phyloP scores from a whole-genome alignment of 2,797 vertebrate genomes.

The Propithecus deckenii region DNA sequence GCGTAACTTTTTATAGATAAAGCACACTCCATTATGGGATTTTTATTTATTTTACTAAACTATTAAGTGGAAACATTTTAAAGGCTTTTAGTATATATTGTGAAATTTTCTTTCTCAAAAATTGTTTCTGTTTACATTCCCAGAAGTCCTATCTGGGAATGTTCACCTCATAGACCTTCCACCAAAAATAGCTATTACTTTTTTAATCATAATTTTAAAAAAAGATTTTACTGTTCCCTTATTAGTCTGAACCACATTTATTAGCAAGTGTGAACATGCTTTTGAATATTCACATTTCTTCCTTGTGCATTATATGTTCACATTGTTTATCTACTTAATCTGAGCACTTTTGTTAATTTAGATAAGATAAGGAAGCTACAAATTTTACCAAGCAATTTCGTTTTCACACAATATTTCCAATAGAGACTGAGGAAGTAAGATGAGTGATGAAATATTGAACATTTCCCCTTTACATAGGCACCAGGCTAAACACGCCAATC shows the following conservation, averaged over 20 bases:
- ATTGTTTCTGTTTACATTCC: not conserved
- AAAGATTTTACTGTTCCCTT: not conserved
- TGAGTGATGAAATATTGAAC: not conserved
- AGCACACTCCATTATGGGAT: not conserved
- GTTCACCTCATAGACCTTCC: not conserved
- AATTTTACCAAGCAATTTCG: not conserved
- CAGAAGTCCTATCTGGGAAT: not conserved
- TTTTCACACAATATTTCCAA: not conserved
- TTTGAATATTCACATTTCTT: not conserved
- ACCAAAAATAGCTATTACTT: not conserved
- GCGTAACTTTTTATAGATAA: not conserved
- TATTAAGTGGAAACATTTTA: not conserved
- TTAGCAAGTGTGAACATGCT: not conserved
- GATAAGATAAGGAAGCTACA: not conserved
- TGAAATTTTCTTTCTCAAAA: not conserved
- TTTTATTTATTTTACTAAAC: conserved; percentile 29
- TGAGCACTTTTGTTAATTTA: not conserved
- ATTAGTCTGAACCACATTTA: not conserved
- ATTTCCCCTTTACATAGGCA: not conserved
- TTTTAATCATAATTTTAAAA: not conserved
- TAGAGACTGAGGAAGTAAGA: not conserved
- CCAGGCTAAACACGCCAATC: not conserved
- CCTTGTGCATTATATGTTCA: not conserved
- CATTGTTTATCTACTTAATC: not conserved
- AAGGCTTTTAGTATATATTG: not conserved